These are phyloP conservation scores for Papio anubis DNA, from an alignment of 2,113 vertebrate genomes.

Conservation along the genomic window DNA sequence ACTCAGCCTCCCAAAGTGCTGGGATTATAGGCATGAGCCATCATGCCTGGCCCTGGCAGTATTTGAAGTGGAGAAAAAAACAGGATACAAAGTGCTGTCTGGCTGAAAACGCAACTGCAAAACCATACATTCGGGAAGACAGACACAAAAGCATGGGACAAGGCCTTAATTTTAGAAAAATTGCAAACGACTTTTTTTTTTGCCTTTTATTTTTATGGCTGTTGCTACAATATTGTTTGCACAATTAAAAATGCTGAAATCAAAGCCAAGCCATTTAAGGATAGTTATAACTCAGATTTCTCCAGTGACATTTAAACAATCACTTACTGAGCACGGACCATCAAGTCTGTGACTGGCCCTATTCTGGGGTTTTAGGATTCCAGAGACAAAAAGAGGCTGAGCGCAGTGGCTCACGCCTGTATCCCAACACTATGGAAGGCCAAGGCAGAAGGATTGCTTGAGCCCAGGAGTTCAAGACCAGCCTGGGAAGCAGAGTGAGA, in stretches of 20 bases:
- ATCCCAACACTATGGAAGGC: too few relatives aligned
- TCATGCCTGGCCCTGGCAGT: not conserved
- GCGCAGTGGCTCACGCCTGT: too few relatives aligned
- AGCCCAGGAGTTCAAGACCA: too few relatives aligned
- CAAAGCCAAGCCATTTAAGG: not conserved
- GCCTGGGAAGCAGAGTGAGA: too few relatives aligned
- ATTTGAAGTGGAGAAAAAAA: not conserved
- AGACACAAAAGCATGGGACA: rapidly evolving
- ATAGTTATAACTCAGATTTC: not conserved
- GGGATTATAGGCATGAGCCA: too few relatives aligned
- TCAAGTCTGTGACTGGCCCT: not conserved
- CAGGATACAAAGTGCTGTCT: not conserved
- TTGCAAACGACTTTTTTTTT: not conserved
- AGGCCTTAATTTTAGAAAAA: not conserved
- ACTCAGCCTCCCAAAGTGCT: too few relatives aligned
- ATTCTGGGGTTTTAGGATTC: not conserved
- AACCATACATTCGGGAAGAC: not conserved
- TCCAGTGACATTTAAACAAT: not conserved
- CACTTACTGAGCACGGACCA: not conserved
- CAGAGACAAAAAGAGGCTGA: not conserved
- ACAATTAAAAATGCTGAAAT: not conserved
- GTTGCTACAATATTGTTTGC: not conserved
- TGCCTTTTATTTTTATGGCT: not conserved
- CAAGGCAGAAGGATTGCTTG: too few relatives aligned
- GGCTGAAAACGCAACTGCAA: not conserved